These are phyloP conservation scores for Eustalomyia histrio DNA, from an alignment of 2,888 invertebrate species.

Conservation along the genomic window DNA sequence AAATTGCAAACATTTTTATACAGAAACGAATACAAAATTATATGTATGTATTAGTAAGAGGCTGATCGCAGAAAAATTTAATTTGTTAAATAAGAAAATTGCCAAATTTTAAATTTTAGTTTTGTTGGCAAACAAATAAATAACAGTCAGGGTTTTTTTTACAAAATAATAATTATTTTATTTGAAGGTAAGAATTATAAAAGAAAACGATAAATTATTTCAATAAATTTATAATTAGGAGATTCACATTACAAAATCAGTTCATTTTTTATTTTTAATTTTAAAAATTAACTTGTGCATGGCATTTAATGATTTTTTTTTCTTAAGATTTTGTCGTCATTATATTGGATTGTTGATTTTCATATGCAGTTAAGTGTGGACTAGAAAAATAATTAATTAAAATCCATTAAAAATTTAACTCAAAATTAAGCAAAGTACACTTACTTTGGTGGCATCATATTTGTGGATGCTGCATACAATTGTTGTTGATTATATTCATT, in stretches of 20 bases:
- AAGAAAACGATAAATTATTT: neutral
- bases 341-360: slow-evolving; percentile 8
- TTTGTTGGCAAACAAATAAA: neutral
- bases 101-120: neutral
- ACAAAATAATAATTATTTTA: neutral
- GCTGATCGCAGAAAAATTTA: too few relatives aligned
- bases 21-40: too few relatives aligned
- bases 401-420: neutral
- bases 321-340: slow-evolving; percentile 25
- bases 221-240: neutral
- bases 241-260: slow-evolving; percentile 16
- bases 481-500: slow-evolving; percentile 51
- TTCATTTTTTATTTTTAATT: neutral
- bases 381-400: neutral
- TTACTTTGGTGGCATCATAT: slow-evolving; percentile 26
- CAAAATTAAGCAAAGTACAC: slow-evolving; percentile 14
- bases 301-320: slow-evolving; percentile 3
- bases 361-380: neutral
- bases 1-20: too few relatives aligned
- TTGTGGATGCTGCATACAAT: slow-evolving; percentile 35
- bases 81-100: too few relatives aligned
- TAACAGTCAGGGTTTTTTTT: neutral
- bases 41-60: too few relatives aligned
- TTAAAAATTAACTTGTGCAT: slow-evolving; percentile 30
- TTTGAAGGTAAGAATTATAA: neutral